phyloP scores from a whole-genome alignment of 2,113 vertebrate species.

The Poecile atricapillus region DNA sequence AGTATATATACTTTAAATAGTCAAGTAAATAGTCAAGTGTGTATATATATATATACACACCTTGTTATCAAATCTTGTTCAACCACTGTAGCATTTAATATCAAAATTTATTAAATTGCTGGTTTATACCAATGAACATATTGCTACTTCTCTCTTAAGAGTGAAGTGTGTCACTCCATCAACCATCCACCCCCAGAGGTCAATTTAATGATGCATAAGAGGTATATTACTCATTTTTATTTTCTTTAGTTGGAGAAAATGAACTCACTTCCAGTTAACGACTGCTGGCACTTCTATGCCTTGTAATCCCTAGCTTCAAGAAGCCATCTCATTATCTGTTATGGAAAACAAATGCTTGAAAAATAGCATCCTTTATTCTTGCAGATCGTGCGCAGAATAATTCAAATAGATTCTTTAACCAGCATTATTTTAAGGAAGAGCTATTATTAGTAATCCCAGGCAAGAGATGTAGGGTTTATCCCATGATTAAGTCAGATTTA shows the following conservation, averaged over 20 bases:
- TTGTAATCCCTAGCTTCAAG: background rate
- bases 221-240: background rate
- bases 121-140: background rate
- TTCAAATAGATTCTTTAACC: background rate
- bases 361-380: background rate
- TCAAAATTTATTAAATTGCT: background rate
- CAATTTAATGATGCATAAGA: background rate
- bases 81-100: background rate
- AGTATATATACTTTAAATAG: background rate
- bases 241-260: background rate
- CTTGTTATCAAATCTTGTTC: background rate
- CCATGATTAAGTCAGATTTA: conserved; percentile 13
- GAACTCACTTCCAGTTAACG: background rate
- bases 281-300: background rate
- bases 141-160: background rate
- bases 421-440: background rate
- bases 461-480: background rate
- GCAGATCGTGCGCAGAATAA: background rate
- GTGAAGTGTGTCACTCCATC: background rate
- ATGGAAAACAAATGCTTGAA: background rate
- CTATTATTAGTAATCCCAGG: background rate
- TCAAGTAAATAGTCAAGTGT: background rate
- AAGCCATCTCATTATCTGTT: background rate
- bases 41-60: too few relatives aligned
- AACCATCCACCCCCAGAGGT: background rate